Percentiles rank a stretch among this genome's conserved stretches.
Evolutionary conservation across 2,797 vertebrate species (phyloP).

Genomic region (Neomorphus geoffroyi): DNA sequence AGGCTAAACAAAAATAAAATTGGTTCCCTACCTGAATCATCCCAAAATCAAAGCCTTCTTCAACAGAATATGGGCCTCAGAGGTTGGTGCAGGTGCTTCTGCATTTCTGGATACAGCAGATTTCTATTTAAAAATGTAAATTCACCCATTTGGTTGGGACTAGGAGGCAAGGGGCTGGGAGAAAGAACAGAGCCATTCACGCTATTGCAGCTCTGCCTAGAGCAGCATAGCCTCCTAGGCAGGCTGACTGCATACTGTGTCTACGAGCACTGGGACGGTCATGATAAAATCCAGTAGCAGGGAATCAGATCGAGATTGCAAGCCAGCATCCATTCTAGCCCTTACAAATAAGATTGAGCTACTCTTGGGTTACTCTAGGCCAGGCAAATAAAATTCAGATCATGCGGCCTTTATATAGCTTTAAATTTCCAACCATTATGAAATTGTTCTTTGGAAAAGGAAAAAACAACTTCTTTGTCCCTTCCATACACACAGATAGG

Average conservation of each 20-base stretch:
- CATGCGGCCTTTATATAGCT: accelerated
- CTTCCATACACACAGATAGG: neutral
- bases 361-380: neutral
- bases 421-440: neutral
- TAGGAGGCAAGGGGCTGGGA: neutral
- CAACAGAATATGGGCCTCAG: neutral
- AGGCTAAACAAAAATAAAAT: neutral
- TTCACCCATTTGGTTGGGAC: neutral
- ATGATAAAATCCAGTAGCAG: neutral
- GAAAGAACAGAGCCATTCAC: neutral
- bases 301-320: neutral
- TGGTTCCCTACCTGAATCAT: neutral
- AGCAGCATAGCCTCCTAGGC: neutral
- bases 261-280: neutral
- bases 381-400: neutral
- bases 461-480: neutral
- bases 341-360: neutral
- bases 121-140: neutral
- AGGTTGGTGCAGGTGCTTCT: neutral
- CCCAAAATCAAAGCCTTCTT: neutral
- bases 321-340: neutral
- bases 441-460: neutral
- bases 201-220: neutral
- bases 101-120: neutral
- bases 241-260: neutral